Evolutionary conservation across 2,113 vertebrate genomes (phyloP), one percentile per base, ranked within the genome.

Genomic region (Ovibos moschatus): DNA sequence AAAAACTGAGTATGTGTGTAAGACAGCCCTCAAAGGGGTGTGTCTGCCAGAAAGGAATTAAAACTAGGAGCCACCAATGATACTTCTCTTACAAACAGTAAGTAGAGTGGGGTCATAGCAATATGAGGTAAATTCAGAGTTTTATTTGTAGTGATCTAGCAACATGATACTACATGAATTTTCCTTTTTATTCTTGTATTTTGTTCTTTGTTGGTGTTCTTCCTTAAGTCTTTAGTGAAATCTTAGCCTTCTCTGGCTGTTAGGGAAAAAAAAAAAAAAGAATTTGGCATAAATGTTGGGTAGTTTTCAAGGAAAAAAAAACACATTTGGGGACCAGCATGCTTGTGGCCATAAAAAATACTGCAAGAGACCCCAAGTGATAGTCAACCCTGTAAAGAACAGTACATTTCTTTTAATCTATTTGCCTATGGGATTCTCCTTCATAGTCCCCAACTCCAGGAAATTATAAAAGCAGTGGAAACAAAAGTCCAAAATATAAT

Each of bases 401-500:
- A 58, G 40, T 45, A 86, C 64, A 79, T 58, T 82, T 16, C 36
- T 43, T 9, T 45, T 50, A 88, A 16, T 36, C 6, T 16, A 40
- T 76, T 93, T 74, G 12, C 8, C 16, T 60, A 1, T 45, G 83
- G 79, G 27, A 57, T 83, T 92, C 2, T 83, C 17, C 17, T 89
- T 91, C 27, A 60, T 50, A n/a, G 9, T 82, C 5, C 51, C 45
- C 0, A 6, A 45, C 6, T 87, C 21, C 50, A 93, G 21, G 33
- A 55, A 43, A 89, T 86, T 74, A 23, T 78, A 86, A 89, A 88
- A 88, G 13, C 74, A 95, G 78, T 83, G 60, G 14, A 95, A 74
- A 91, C 67, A 64, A 51, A 28, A 55, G 78, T 85, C 23, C 51
- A 96, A 94, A 90, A 91, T 89, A 93, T n/a, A 89, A 86, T 93